Conservation (phyloP, 1,140 invertebrate species). For the Aphelinus certus region DNA sequence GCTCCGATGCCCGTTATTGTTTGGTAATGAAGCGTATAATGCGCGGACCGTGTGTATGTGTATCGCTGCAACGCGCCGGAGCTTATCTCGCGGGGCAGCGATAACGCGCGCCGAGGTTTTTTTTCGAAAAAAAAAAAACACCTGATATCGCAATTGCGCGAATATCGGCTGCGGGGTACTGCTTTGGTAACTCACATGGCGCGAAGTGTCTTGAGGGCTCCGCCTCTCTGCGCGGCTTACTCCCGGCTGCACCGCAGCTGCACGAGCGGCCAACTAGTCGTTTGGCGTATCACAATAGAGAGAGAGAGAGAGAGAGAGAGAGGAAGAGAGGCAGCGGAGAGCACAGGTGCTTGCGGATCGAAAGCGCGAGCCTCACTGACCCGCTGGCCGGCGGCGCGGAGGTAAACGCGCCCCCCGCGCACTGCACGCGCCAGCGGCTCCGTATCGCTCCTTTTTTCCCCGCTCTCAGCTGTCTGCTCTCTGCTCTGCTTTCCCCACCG, state of each 20-base stretch:
- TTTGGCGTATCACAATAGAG: not conserved
- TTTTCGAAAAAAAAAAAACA: too few species aligned
- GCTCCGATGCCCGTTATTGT: not conserved
- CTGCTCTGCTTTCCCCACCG: slow-evolving; percentile 27
- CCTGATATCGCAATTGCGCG: too few species aligned
- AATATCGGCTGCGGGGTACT: too few species aligned
- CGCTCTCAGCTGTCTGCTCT: too few species aligned
- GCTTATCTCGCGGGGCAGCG: too few species aligned
- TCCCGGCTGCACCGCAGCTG: too few species aligned
- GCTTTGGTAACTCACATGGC: too few species aligned
- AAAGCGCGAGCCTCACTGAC: slow-evolving; percentile 61
- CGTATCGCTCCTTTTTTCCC: slow-evolving; percentile 12
- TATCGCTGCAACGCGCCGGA: not conserved
- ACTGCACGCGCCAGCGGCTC: slow-evolving; percentile 38
- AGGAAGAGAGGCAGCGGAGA: slow-evolving; percentile 24
- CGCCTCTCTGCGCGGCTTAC: too few species aligned
- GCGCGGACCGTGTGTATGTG: too few species aligned
- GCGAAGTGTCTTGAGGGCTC: too few species aligned
- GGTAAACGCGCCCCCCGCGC: slow-evolving; percentile 55
- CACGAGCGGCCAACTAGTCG: too few species aligned
- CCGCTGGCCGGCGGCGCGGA: slow-evolving; percentile 43
- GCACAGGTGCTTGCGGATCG: slow-evolving; percentile 54
- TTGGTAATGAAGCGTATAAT: not conserved
- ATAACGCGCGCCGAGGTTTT: too few species aligned
- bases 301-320: slow-evolving; percentile 13